A percentile compares a stretch with the other conserved stretches of the same genome.
These are phyloP conservation scores for Oreamnos americanus DNA, from an alignment of 2,113 vertebrate species.

Conservation along the genomic window DNA sequence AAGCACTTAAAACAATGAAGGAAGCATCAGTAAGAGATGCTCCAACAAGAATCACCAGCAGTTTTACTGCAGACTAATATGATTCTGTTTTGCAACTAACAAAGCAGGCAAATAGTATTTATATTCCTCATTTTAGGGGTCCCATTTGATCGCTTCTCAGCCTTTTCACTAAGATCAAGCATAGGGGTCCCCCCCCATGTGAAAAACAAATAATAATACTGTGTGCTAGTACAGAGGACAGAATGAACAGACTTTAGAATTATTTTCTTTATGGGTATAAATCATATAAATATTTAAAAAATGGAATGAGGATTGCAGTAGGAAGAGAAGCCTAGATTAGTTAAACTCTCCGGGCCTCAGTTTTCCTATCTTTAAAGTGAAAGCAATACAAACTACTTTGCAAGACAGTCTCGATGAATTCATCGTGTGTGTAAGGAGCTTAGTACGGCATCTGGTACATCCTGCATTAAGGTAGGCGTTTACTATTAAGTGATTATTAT, in stretches of 20 bases:
- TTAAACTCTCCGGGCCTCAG: neutral
- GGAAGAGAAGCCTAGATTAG: neutral
- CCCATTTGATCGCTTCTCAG: neutral
- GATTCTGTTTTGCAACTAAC: neutral
- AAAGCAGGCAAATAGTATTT: neutral
- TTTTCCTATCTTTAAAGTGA: neutral
- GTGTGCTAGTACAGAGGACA: neutral
- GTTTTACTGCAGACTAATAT: neutral
- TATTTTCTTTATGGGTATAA: neutral
- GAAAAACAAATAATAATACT: neutral
- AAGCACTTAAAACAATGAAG: slow-evolving; percentile 28
- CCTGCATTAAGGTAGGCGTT: neutral
- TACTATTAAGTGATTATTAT: neutral
- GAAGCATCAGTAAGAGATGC: neutral
- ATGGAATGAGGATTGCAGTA: neutral
- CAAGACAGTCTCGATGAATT: neutral
- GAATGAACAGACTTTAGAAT: neutral
- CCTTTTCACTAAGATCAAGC: neutral
- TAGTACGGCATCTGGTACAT: too few relatives aligned
- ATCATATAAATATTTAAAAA: neutral
- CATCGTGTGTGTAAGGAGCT: neutral
- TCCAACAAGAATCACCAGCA: neutral
- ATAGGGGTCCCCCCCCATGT: neutral
- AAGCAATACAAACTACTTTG: neutral
- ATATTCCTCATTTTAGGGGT: neutral